Percentiles rank a stretch among this genome's conserved stretches.
Conservation (phyloP, 2,797 vertebrate species). For the Dendrocincla fuliginosa region DNA sequence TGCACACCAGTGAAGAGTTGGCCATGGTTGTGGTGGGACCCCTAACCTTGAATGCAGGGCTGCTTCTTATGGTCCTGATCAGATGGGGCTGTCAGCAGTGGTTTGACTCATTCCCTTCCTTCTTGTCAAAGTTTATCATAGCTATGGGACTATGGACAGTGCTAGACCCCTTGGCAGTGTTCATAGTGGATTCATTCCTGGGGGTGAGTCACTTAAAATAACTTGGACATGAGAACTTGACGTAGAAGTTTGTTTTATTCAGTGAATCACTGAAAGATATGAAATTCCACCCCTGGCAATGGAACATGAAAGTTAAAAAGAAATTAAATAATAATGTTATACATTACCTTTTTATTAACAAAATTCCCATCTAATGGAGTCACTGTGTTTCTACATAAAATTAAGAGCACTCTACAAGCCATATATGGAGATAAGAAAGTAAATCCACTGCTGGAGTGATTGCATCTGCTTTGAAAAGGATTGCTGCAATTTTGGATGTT, state of each 20-base stretch:
- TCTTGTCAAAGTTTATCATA: conserved; percentile 98
- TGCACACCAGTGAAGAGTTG: conserved; percentile 87
- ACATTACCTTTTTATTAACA: conserved; percentile 67
- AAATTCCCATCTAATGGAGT: conserved; percentile 58
- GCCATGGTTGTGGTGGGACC: conserved; percentile 88
- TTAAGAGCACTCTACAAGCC: conserved; percentile 18
- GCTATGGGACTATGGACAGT: conserved; percentile 94
- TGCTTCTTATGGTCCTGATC: conserved; percentile 90
- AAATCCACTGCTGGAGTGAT: conserved; percentile 10
- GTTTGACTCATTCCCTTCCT: conserved; percentile 91
- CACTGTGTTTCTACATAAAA: conserved; percentile 40
- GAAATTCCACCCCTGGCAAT: conserved; percentile 60
- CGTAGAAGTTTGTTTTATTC: conserved; percentile 81
- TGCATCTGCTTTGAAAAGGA: conserved; percentile 28
- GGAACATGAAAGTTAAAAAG: conserved; percentile 44
- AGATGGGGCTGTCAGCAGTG: conserved; percentile 95
- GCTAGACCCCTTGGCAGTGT: conserved; percentile 94
- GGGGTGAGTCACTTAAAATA: conserved; percentile 99
- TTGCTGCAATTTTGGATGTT: conserved; percentile 17
- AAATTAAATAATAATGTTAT: conserved; percentile 56
- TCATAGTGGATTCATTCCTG: conserved; percentile 91
- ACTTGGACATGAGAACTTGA: conserved; percentile 86
- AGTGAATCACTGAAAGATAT: conserved; percentile 53
- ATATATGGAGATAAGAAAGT: conserved; percentile 47
- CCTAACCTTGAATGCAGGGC: conserved; percentile 86